Base-by-base conservation (phyloP, 2,888 invertebrate species). In the Antitype chi region DNA sequence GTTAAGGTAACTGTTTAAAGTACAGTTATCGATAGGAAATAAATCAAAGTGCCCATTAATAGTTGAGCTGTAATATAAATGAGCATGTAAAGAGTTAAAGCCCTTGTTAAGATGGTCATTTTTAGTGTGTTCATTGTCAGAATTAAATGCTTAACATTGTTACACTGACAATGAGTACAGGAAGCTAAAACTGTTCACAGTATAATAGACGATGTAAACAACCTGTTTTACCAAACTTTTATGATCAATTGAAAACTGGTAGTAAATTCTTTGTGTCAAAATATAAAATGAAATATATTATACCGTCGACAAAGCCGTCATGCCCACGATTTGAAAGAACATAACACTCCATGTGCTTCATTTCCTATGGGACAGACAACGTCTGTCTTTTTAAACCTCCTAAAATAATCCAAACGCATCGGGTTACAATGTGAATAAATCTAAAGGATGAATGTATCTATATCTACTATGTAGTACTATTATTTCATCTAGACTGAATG, bases 1-100 rank as follows among this genome's bases (percentile, higher is more conserved):
- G 52, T 84, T 43, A 69, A 47, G 23, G 43, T 81, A 85, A 84
- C 85, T 78, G 85, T 76, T 75, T 32, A 69, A 70, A 11, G 23
- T 60, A 85, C 84, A 70, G 84, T 84, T 84, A 74, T 72, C 25
- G 6, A 70, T 70, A 64, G 57, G 25, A 75, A 67, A 77, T 74
- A 74, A 74, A 81, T 81, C 84, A 70, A 75, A 75, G 17, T 60
- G 47, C 0, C 77, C 38, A 70, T 57, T 76, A 32, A 64, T 64
- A 13, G 47, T 52, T 13, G 64, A 81, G 38, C 73, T 83, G 25
- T 47, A 28, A 67, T 32, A 0, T n/a, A 62, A 70, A 52, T 47
- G 4, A 49, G 5, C 2, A 15, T 53, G 15, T 25, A 17, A 15
- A 57, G 9, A 49, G 5, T 49, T 2, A 25, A 38, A 67, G 76